Base-by-base conservation (phyloP, 2,797 vertebrate genomes). In the Hypotaenidia philippensis region DNA sequence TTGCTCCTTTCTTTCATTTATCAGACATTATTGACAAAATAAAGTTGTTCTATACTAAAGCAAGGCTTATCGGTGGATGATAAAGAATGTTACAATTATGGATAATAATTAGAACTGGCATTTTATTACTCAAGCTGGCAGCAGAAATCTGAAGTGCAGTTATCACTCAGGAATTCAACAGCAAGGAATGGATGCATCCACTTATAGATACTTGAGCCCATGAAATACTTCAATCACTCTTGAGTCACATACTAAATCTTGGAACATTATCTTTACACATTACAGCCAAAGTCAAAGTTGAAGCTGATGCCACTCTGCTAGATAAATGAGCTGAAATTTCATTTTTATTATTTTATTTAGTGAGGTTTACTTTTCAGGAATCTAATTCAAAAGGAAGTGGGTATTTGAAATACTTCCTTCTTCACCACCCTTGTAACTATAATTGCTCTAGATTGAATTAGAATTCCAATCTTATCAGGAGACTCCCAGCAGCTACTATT, bases 401-500 rank as follows among this genome's bases (percentile, higher is more conserved):
- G 55, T 27, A 59, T 78, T 80, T 77, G 41, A 93, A 96, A 76
- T 63, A 92, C 6, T 22, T 5, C 29, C 20, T 92, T 83, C 44
- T 70, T 87, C 82, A 23, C 34, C 36, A 79, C 32, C 4, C 16
- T 82, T 66, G 40, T 77, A 79, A 36, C 32, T 74, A 22, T 69
- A 71, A 68, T 70, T 64, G 38, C 49, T 68, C 23, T 57, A 59
- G 19, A 52, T 66, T 59, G 36, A 93, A 69, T 92, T 81, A 93
- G 56, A 94, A 27, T 38, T 82, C 41, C n/a, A 65, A n/a, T 75
- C 71, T 93, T 94, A 84, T 61, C 45, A 78, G 81, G 90, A 89
- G 64, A 52, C 15, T 40, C n/a, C 55, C 19, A 63, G 36, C 11
- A 92, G 18, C 34, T 89, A 52, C 44, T 77, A 23, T 79, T 80